Base-by-base conservation (phyloP, 2,888 invertebrate genomes). In the Formica aserva region DNA sequence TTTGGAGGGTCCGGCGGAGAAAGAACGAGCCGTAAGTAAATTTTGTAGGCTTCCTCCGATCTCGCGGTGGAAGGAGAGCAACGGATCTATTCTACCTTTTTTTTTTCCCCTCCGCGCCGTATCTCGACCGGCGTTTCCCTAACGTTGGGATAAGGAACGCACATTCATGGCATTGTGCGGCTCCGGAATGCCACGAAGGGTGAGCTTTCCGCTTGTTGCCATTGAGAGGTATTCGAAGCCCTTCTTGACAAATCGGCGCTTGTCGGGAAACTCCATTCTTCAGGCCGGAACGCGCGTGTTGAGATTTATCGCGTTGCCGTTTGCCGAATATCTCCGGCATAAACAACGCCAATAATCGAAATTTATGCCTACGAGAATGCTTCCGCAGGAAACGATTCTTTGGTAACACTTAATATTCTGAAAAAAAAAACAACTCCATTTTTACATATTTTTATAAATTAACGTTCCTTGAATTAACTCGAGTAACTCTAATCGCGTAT, bases 201-300 rank as follows among this genome's bases (percentile, higher is more conserved):
- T 91, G 92, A 93, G 92, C 92, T 93, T 94, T 93, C 92, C 93
- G 93, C 91, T 93, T 93, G 93, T 93, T 94, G 93, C 92, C 92
- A 93, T 93, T 93, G 94, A 93, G 92, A 93, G 91, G 91, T 90
- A 92, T 93, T 93, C 91, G 92, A 93, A 94, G 93, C 93, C 93
- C 94, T 93, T 92, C 91, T 92, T 94, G 94, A 94, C 94, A 94
- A 94, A 94, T 94, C 94, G 94, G 91, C 92, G 92, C 92, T 93
- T 94, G 94, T 93, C 93, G 93, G 92, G 91, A 92, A 93, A 93
- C 91, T 93, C 92, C 85, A 92, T 94, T 94, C 92, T 92, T 91
- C 89, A 85, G 75, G 87, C 88, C 90, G 91, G 89, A 90, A 92
- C 75, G 72, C 83, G 82, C 78, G 85, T 72, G 82, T 85, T 84